Evolutionary conservation across 2,888 invertebrate species (phyloP).

Genomic region (Emesis furor): DNA sequence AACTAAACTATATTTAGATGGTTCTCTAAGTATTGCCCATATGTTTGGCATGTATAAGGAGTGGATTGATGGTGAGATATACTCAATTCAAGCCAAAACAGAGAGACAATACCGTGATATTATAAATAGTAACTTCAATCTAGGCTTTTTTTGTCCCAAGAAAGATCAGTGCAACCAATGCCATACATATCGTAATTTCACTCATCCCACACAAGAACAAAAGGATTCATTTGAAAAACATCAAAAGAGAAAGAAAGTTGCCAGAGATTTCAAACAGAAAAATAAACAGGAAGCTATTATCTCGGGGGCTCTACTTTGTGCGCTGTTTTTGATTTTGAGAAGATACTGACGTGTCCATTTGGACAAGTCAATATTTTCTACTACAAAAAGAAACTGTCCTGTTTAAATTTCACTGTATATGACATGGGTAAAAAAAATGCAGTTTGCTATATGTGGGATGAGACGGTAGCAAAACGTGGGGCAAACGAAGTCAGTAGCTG

Average conservation of each 20-base stretch:
- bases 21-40: background rate
- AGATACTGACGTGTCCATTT: background rate
- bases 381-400: background rate
- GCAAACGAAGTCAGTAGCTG: slow-evolving; percentile 73
- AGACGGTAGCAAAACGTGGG: slow-evolving; percentile 69
- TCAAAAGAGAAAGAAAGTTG: background rate
- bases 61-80: background rate
- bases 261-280: background rate
- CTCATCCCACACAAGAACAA: background rate
- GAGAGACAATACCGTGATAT: background rate
- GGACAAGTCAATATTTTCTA: background rate
- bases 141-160: background rate
- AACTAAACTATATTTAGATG: background rate
- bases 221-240: background rate
- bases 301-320: background rate
- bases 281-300: background rate
- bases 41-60: background rate
- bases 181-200: background rate
- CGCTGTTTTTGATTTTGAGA: background rate
- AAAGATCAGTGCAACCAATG: background rate
- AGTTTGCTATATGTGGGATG: slow-evolving; percentile 73
- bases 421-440: slow-evolving; percentile 45
- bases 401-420: slow-evolving; percentile 2
- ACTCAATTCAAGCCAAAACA: background rate
- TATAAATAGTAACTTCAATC: background rate